Conservation (phyloP, 37 sponge, comb jelly and placozoan species). For the Beroe ovata region DNA sequence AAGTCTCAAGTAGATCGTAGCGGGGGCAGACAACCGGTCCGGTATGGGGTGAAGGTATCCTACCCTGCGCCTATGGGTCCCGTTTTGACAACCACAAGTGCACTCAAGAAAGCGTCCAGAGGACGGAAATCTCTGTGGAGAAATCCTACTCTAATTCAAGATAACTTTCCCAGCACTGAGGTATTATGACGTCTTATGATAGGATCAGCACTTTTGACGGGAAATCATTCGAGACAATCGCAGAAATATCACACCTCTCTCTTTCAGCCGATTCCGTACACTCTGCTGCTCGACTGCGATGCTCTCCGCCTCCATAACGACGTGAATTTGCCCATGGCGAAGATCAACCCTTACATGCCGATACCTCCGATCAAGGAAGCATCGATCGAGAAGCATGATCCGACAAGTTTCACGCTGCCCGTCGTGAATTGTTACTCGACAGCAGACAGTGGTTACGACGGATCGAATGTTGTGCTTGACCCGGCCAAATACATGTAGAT, state of each 20-base stretch:
- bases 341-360: slow-evolving; percentile 31
- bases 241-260: no score
- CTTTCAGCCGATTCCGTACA: slow-evolving; percentile 53
- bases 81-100: slow-evolving; percentile 30
- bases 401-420: slow-evolving; percentile 44
- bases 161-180: not conserved
- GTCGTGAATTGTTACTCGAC: slow-evolving; percentile 14
- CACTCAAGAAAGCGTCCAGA: not conserved
- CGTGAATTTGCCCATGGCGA: slow-evolving; percentile 36
- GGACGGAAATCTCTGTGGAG: slow-evolving; percentile 35
- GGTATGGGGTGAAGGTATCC: not conserved
- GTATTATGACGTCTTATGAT: no score
- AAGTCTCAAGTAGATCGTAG: not conserved
- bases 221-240: no score
- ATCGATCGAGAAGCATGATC: not conserved
- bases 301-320: slow-evolving; percentile 30
- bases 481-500: slow-evolving; percentile 61
- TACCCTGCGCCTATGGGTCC: slow-evolving; percentile 8
- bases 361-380: not conserved
- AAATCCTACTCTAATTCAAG: slow-evolving; percentile 9
- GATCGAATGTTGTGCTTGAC: slow-evolving; percentile 16
- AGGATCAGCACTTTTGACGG: no score
- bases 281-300: slow-evolving; percentile 31
- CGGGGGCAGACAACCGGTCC: not conserved
- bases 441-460: slow-evolving; percentile 1